phyloP scores from a whole-genome alignment of 2,797 vertebrate species.

The Syngnathus acus region DNA sequence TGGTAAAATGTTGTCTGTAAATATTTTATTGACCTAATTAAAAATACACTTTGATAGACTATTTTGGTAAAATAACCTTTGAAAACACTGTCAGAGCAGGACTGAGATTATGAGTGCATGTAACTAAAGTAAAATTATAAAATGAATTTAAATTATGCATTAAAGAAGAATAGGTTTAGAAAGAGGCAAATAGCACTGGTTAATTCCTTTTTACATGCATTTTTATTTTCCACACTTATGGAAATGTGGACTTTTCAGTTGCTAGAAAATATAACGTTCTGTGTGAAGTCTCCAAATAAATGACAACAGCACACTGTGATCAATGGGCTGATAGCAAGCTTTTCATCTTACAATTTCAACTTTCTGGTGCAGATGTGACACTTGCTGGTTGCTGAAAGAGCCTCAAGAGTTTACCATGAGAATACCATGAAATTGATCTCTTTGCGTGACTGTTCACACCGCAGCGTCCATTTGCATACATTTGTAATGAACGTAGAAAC shows the following conservation, averaged over 20 bases:
- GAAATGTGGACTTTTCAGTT: neutral
- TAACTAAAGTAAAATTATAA: too few species aligned
- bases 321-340: neutral
- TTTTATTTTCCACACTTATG: neutral
- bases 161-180: neutral
- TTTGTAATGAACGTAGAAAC: neutral
- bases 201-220: neutral
- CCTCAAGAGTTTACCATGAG: neutral
- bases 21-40: too few species aligned
- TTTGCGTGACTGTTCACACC: neutral
- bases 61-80: too few species aligned
- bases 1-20: too few species aligned
- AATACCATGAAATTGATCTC: neutral
- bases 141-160: too few species aligned
- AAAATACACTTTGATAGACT: too few species aligned
- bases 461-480: neutral
- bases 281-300: neutral
- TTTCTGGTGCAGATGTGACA: neutral
- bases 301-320: neutral
- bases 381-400: neutral
- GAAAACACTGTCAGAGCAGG: too few species aligned
- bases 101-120: too few species aligned
- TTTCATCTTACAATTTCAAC: neutral
- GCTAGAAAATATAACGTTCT: neutral
- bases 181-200: neutral